A percentile compares a stretch with the other conserved stretches of the same genome.
Evolutionary conservation across 2,797 vertebrate species (phyloP).

Genomic region (Pipistrellus nathusii): DNA sequence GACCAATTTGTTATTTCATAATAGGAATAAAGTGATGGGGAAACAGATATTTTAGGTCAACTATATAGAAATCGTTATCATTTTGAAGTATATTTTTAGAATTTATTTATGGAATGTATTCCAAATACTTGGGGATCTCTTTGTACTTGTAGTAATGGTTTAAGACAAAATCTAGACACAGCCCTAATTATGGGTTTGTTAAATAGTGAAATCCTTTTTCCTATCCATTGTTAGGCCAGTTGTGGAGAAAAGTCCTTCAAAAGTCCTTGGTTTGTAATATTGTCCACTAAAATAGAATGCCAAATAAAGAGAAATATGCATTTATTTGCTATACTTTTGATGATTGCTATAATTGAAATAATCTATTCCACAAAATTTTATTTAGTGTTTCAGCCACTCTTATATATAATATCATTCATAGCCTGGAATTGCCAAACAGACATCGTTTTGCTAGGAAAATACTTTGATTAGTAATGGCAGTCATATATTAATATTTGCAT

Average conservation of each 20-base stretch:
- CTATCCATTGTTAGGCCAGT: background rate
- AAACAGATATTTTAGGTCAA: background rate
- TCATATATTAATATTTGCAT: conserved; percentile 69
- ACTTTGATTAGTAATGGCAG: conserved; percentile 60
- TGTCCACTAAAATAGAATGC: conserved; percentile 26
- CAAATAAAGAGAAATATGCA: conserved; percentile 20
- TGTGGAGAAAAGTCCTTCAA: conserved; percentile 39
- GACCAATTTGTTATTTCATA: background rate
- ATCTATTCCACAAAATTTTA: conserved; percentile 53
- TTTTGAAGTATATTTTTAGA: background rate
- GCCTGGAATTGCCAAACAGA: conserved; percentile 46
- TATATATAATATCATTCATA: conserved; percentile 53
- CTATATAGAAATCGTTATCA: background rate
- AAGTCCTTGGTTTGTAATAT: conserved; percentile 48
- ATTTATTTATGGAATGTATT: background rate
- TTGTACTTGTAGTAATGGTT: background rate
- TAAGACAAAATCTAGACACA: background rate
- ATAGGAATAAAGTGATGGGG: background rate
- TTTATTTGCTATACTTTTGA: conserved; percentile 49
- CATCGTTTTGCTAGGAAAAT: conserved; percentile 61
- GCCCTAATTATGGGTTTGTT: background rate
- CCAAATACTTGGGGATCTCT: background rate
- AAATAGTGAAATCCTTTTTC: background rate
- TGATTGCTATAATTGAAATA: conserved; percentile 56
- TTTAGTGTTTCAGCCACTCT: conserved; percentile 42